Evolutionary conservation across 2,888 invertebrate species (phyloP).

Genomic region (Habrosyne pyritoides): DNA sequence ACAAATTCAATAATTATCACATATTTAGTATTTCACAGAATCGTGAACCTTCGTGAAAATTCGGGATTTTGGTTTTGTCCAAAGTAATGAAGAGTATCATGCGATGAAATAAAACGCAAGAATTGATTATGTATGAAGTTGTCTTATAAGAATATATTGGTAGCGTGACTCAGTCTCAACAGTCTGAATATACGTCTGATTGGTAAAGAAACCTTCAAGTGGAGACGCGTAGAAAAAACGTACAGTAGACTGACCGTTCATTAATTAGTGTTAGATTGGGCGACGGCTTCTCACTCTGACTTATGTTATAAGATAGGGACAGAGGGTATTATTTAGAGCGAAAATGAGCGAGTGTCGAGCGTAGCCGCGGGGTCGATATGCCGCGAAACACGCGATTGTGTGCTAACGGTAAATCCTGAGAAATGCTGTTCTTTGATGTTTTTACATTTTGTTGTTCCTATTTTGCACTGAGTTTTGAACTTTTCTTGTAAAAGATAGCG

Average conservation of each 20-base stretch:
- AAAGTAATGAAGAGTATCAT: too few species aligned
- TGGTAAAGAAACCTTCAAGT: not conserved
- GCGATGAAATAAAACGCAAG: too few species aligned
- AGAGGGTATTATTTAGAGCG: conserved; percentile 20
- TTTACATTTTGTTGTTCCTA: conserved; percentile 35
- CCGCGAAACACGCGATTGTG: conserved; percentile 32
- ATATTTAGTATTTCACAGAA: too few species aligned
- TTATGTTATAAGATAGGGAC: conserved; percentile 20
- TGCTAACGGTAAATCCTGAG: conserved; percentile 48
- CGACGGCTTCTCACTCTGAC: conserved; percentile 15
- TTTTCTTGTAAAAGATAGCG: conserved; percentile 8
- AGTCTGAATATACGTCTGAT: not conserved
- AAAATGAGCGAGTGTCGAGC: conserved; percentile 25
- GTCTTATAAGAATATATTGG: not conserved
- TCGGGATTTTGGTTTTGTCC: too few species aligned
- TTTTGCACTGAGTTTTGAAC: conserved; percentile 28
- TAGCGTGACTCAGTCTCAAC: not conserved
- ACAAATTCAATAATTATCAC: too few species aligned
- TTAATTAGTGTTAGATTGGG: conserved; percentile 1
- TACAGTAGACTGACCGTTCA: not conserved
- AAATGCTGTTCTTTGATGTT: conserved; percentile 42
- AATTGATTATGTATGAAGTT: not conserved
- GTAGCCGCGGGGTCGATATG: conserved; percentile 27
- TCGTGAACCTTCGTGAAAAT: too few species aligned
- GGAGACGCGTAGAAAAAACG: not conserved